Evolutionary conservation across 1,140 invertebrate species (phyloP).

Genomic region (Conopomorpha cramerella): DNA sequence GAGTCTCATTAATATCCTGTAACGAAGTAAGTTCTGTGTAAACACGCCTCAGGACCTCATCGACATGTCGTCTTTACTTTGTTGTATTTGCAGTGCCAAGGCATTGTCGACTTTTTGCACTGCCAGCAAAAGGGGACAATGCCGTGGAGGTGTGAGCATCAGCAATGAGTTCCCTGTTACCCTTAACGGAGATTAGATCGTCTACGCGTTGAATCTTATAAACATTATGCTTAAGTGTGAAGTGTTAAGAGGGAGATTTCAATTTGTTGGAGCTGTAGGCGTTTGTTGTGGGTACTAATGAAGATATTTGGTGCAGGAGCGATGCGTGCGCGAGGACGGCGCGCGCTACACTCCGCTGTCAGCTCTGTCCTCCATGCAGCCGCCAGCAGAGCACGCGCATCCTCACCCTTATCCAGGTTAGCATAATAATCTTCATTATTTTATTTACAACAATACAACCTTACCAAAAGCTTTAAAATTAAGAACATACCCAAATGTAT

Average conservation of each 20-base stretch:
- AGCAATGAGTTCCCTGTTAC: slow-evolving; percentile 19
- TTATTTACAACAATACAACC: too few species aligned
- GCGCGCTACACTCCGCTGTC: slow-evolving; percentile 76
- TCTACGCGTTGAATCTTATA: slow-evolving; percentile 26
- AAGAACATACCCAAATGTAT: too few species aligned
- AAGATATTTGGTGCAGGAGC: slow-evolving; percentile 23
- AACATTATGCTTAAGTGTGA: slow-evolving; percentile 19
- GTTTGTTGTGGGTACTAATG: slow-evolving; percentile 17
- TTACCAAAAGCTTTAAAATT: too few species aligned
- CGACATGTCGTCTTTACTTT: slow-evolving; percentile 33
- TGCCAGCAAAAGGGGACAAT: slow-evolving; percentile 13
- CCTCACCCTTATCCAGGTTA: too few species aligned
- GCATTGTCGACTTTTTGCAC: slow-evolving; percentile 25
- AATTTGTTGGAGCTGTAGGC: background rate
- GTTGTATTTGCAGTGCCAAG: too few species aligned
- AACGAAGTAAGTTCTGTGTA: slow-evolving; percentile 52
- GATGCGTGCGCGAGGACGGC: slow-evolving; percentile 37
- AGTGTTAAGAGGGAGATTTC: slow-evolving; percentile 5
- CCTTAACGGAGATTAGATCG: slow-evolving; percentile 30
- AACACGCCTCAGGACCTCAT: slow-evolving; percentile 42
- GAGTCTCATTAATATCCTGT: slow-evolving; percentile 41
- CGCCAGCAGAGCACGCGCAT: slow-evolving; percentile 68
- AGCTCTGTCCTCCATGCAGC: slow-evolving; percentile 86
- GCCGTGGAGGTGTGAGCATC: slow-evolving; percentile 8
- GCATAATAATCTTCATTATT: too few species aligned